These are phyloP conservation scores for Invenusta paracnida DNA, from an alignment of 2,888 invertebrate species.

Conservation along the genomic window DNA sequence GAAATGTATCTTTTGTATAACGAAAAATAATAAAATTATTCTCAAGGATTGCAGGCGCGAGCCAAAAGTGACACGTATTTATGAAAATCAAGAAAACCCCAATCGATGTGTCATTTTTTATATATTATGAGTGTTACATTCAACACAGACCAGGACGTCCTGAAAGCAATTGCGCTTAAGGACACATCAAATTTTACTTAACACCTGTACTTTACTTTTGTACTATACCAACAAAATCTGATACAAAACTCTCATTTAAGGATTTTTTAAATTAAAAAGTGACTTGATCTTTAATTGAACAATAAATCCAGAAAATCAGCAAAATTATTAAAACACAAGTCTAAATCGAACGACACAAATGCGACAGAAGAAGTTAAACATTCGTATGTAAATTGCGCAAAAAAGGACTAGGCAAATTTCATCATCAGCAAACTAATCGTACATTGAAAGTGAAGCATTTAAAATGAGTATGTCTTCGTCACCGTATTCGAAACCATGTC, in stretches of 20 bases:
- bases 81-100: not conserved
- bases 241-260: not conserved
- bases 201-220: not conserved
- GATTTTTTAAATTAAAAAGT: not conserved
- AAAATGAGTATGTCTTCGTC: too few species aligned
- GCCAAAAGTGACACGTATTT: conserved; percentile 9
- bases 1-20: not conserved
- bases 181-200: not conserved
- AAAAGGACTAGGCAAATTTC: too few species aligned
- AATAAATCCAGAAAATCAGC: conserved; percentile 20
- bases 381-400: too few species aligned
- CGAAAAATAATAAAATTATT: not conserved
- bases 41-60: conserved; percentile 20
- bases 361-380: conserved; percentile 11
- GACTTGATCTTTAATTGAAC: conserved; percentile 21
- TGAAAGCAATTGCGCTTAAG: conserved; percentile 23
- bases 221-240: conserved; percentile 13
- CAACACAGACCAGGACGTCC: conserved; percentile 16
- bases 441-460: too few species aligned
- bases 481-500: too few species aligned
- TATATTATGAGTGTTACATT: not conserved
- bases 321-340: conserved; percentile 25
- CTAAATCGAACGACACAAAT: conserved; percentile 17
- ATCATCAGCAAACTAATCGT: too few species aligned
- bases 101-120: not conserved